Conservation (phyloP, 2,113 vertebrate genomes). For the Tetrax tetrax region DNA sequence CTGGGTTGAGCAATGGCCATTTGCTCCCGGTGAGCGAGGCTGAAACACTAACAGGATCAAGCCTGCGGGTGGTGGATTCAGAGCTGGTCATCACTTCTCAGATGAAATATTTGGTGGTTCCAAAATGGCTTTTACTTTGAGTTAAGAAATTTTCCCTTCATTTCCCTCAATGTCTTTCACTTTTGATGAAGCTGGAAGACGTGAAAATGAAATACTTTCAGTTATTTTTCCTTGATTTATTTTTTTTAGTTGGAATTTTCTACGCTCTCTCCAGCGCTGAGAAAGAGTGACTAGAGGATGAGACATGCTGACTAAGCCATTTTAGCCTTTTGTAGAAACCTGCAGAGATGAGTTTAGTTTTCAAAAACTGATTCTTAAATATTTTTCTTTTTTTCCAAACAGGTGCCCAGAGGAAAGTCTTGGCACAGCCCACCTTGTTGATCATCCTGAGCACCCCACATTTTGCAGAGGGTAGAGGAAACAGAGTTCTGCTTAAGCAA, state of each 20-base stretch:
- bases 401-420: not conserved
- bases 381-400: not conserved
- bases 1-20: not conserved
- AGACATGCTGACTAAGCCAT: not conserved
- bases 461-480: accelerated
- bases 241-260: not conserved
- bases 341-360: not conserved
- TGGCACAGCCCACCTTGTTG: not conserved
- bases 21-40: not conserved
- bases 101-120: not conserved
- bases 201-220: not conserved
- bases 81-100: not conserved
- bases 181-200: not conserved
- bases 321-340: not conserved
- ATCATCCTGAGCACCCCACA: accelerated
- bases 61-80: not conserved
- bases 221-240: not conserved
- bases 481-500: not conserved
- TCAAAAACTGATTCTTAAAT: not conserved
- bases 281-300: not conserved
- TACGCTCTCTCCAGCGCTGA: not conserved
- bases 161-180: not conserved
- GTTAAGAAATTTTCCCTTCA: not conserved
- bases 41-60: not conserved
- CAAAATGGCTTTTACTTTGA: not conserved